These are phyloP conservation scores for Charina bottae DNA, from an alignment of 2,113 vertebrate genomes.

Conservation along the genomic window DNA sequence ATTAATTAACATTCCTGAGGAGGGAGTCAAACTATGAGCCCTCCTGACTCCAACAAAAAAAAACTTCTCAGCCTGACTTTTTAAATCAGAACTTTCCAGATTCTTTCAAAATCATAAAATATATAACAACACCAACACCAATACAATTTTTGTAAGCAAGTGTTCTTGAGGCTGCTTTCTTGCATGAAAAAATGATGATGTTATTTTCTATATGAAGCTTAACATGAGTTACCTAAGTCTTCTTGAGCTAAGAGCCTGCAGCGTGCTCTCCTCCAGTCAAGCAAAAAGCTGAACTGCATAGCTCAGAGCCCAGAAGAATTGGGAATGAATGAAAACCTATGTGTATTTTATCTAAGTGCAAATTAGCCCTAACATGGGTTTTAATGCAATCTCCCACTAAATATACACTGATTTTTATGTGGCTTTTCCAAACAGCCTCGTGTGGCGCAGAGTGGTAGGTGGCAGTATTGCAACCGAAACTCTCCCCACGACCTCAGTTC, in stretches of 20 bases:
- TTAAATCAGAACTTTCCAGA: too few species aligned
- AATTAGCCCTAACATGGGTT: background rate
- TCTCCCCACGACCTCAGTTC: too few species aligned
- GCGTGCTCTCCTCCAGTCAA: background rate
- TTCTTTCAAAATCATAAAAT: too few species aligned
- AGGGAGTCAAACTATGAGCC: too few species aligned
- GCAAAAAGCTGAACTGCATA: background rate
- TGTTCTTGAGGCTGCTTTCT: background rate
- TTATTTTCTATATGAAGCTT: background rate
- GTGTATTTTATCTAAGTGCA: background rate
- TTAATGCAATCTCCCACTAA: background rate
- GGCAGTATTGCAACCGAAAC: too few species aligned
- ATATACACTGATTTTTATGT: background rate
- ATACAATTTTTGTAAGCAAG: background rate
- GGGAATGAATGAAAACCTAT: background rate
- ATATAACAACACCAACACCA: too few species aligned
- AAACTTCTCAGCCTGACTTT: too few species aligned
- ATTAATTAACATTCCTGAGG: too few species aligned
- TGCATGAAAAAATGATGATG: background rate
- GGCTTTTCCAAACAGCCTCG: background rate
- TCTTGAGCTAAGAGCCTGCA: background rate
- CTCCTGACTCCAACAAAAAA: too few species aligned
- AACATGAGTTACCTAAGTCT: background rate
- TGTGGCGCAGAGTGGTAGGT: too few species aligned
- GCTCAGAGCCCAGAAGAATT: background rate